phyloP scores from a whole-genome alignment of 2,888 invertebrate species.

The Ernsta delagoae region DNA sequence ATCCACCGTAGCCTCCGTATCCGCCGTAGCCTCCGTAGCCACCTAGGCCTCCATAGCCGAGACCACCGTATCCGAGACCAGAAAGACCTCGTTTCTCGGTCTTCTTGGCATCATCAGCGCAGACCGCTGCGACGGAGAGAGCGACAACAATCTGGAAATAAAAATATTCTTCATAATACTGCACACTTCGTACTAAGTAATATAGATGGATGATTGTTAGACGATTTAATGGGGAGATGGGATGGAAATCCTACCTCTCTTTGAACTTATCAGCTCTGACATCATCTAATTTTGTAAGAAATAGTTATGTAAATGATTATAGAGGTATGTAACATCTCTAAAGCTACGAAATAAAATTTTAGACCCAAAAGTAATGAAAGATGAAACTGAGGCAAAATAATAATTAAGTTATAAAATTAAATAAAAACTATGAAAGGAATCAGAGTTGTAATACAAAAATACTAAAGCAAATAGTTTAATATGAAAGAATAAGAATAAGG shows the following conservation, averaged over 20 bases:
- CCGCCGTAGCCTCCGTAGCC: constrained; percentile 52
- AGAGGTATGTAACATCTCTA: too few relatives aligned
- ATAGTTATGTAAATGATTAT: too few relatives aligned
- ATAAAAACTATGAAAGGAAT: neutral
- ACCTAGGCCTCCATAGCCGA: constrained; percentile 54
- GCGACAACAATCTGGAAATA: constrained; percentile 64
- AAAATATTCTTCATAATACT: neutral
- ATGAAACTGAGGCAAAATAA: too few relatives aligned
- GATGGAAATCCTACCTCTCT: too few relatives aligned
- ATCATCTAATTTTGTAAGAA: too few relatives aligned
- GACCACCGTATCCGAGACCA: constrained; percentile 71
- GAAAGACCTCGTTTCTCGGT: constrained; percentile 78
- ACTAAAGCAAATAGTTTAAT: neutral
- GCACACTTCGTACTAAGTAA: neutral
- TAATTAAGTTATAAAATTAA: too few relatives aligned
- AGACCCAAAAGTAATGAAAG: too few relatives aligned
- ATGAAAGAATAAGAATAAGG: neutral
- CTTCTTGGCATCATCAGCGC: constrained; percentile 77
- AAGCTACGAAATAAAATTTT: too few relatives aligned
- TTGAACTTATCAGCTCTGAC: too few relatives aligned
- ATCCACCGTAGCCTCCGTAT: constrained; percentile 50
- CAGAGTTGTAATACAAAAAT: neutral
- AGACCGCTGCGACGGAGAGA: constrained; percentile 66
- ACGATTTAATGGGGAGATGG: too few relatives aligned
- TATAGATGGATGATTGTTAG: too few relatives aligned